Evolutionary conservation across 2,113 vertebrate species (phyloP), one percentile per base, ranked within the genome.

Genomic region (Lethenteron camtschaticum): DNA sequence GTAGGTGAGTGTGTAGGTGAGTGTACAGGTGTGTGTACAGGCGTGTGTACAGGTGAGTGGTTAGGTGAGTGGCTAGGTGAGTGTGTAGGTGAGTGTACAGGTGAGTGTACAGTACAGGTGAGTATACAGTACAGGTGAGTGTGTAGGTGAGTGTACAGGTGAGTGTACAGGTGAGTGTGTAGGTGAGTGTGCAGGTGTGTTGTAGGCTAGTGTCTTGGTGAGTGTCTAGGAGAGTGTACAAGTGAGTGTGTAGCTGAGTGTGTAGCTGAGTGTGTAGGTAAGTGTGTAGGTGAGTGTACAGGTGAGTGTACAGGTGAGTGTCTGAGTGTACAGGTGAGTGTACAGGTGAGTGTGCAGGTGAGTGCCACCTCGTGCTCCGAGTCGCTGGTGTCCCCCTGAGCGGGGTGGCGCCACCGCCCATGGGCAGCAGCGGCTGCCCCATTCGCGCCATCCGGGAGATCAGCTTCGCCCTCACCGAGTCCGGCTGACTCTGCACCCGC

Each of bases 371-470:
- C 90, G 0, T 85, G 79, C 73, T 95, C 94, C 0, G 90, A 90
- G 79, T 95, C 94, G 16, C 83, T 94, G 75, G 87, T 88, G 75
- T 96, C 91, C 1, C 85, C 83, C 41, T 92, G 90, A 20, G 81
- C 75, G 1, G 83, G 6, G 77, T 70, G 1, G 76, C 75, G 12
- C 85, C 85, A 0, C 86, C 71, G 3, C 95, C 77, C 73, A 96
- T 88, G 56, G 94, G 92, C 69, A 97, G 74, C 92, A 96, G 90
- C 41, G 94, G 92, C 73, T 99, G 90, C 1, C 94, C 94, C 94
- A 99, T 95, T 76, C 85, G 94, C 2, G 94, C 94, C 94, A 99
- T 99, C 18, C 94, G 84, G 12, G 90, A 96, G 74, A 99, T 99
- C 66, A 99, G 81, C 76, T 92, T 96, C 63, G 92, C 92, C 78